These are phyloP conservation scores for Nyctibius bracteatus DNA, from an alignment of 2,113 vertebrate species.

Conservation along the genomic window DNA sequence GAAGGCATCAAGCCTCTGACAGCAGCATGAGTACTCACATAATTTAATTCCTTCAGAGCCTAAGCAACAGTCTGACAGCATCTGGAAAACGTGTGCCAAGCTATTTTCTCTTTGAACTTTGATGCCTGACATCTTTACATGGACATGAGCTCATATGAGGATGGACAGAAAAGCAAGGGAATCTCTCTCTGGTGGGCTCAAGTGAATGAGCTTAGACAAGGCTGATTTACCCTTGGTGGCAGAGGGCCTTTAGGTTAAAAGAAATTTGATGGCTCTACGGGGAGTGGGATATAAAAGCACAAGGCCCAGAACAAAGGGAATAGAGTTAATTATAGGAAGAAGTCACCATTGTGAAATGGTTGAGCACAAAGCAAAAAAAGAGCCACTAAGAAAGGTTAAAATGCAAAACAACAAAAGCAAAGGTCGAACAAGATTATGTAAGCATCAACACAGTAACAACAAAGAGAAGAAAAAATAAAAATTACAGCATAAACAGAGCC, in stretches of 20 bases:
- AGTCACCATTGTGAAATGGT: not conserved
- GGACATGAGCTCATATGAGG: slow-evolving; percentile 48
- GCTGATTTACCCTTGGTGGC: slow-evolving; percentile 42
- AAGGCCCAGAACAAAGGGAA: slow-evolving; percentile 17
- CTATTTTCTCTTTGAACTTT: slow-evolving; percentile 58
- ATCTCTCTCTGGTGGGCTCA: slow-evolving; percentile 20
- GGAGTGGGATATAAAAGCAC: slow-evolving; percentile 16
- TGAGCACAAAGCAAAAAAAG: not conserved
- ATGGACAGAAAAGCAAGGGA: slow-evolving; percentile 35
- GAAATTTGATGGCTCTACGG: slow-evolving; percentile 11
- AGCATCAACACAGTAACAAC: not conserved
- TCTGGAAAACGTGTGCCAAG: slow-evolving; percentile 31
- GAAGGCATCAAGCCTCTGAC: not conserved
- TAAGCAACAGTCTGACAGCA: slow-evolving; percentile 37
- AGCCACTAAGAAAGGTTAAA: not conserved
- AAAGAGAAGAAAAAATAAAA: not conserved
- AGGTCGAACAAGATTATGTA: not conserved
- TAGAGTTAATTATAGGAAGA: slow-evolving; percentile 4
- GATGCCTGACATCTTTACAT: slow-evolving; percentile 32
- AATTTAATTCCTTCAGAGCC: slow-evolving; percentile 51
- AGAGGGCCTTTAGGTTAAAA: slow-evolving; percentile 46
- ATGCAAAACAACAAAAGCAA: not conserved
- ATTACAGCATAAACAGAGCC: not conserved
- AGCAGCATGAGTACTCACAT: slow-evolving; percentile 2
- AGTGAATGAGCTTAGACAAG: slow-evolving; percentile 47